Percentiles rank a stretch among this genome's conserved stretches.
phyloP scores from a whole-genome alignment of 2,888 invertebrate species.

The Aspidiotus destructor region DNA sequence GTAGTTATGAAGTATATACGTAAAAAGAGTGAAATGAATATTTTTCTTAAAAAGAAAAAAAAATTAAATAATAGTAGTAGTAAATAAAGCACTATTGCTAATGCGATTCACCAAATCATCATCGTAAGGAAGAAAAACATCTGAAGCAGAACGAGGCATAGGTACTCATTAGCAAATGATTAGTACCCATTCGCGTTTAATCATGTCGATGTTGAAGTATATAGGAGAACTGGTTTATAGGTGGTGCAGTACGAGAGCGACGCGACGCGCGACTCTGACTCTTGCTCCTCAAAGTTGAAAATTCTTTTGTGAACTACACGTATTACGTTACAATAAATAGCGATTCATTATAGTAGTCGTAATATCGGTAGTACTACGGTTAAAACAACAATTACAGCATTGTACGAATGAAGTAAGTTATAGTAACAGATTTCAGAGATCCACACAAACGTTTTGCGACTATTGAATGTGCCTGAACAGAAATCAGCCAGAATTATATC shows the following conservation, averaged over 20 bases:
- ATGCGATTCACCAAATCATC: slow-evolving; percentile 2
- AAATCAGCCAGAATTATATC: no score
- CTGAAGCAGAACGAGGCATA: slow-evolving; percentile 15
- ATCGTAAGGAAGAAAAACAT: background rate
- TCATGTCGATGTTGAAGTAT: slow-evolving; percentile 3
- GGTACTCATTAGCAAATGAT: slow-evolving; percentile 17
- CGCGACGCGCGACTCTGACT: background rate
- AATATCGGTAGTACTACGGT: no score
- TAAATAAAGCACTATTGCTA: background rate
- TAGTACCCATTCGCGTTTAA: slow-evolving; percentile 18
- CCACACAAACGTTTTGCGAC: no score
- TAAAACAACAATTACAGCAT: no score
- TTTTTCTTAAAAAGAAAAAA: background rate
- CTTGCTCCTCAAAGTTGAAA: slow-evolving; percentile 1
- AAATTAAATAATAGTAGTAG: background rate
- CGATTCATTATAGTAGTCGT: no score
- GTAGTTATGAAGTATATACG: background rate
- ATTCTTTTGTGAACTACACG: background rate
- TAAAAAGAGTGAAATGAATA: background rate
- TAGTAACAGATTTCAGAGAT: no score
- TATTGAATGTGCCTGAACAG: no score
- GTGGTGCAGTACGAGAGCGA: background rate
- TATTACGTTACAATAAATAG: no score
- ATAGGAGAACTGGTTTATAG: slow-evolving; percentile 8
- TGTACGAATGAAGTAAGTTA: no score